A percentile compares a stretch with the other conserved stretches of the same genome.
These are phyloP conservation scores for Phylloscopus collybita DNA, from an alignment of 2,797 vertebrate genomes.

Conservation along the genomic window DNA sequence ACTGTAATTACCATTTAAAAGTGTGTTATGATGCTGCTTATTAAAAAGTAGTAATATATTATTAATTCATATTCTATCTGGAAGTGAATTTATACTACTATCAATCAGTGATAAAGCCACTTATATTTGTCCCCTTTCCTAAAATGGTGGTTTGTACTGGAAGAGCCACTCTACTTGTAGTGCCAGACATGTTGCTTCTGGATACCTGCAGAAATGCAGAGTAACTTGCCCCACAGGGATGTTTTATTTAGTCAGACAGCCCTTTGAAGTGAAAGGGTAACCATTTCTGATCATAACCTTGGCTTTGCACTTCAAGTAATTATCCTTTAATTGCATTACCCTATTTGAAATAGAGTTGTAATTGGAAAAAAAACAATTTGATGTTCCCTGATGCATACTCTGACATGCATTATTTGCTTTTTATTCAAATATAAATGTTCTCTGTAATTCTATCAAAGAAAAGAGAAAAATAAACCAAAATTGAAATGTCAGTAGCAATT, in stretches of 20 bases:
- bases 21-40: conserved; percentile 54
- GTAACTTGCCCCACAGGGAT: conserved; percentile 67
- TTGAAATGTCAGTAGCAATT: conserved; percentile 96
- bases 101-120: conserved; percentile 51
- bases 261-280: conserved; percentile 76
- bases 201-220: conserved; percentile 34
- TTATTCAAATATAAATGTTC: conserved; percentile 81
- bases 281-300: conserved; percentile 81
- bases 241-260: conserved; percentile 74
- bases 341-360: conserved; percentile 82
- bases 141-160: background rate
- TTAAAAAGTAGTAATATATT: conserved; percentile 56
- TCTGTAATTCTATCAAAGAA: conserved; percentile 81
- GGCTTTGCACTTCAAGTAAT: conserved; percentile 80
- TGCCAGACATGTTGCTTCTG: conserved; percentile 27
- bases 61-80: conserved; percentile 64
- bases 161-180: background rate
- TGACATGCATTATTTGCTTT: conserved; percentile 82
- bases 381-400: conserved; percentile 74
- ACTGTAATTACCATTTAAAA: conserved; percentile 53
- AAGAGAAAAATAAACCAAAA: conserved; percentile 81
- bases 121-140: background rate
- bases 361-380: conserved; percentile 78
- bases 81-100: conserved; percentile 64
- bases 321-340: conserved; percentile 84